Conservation (phyloP, 1,140 invertebrate species). For the Trichonephila clavata region DNA sequence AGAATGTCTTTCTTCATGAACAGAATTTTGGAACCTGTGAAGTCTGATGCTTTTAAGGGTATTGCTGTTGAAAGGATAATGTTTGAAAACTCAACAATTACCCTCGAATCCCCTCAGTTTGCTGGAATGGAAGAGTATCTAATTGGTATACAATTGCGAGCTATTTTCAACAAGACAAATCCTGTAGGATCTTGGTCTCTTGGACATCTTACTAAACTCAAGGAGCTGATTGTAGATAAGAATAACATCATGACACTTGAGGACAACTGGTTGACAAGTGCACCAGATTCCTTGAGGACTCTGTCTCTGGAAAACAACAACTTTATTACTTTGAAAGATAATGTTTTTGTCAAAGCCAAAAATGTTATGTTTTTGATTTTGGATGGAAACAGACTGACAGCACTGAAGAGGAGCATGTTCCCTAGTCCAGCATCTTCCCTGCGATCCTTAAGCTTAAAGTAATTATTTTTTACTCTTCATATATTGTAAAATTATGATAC, state of each 20-base stretch:
- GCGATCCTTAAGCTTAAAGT: slow-evolving; percentile 65
- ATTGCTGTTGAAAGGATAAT: slow-evolving; percentile 41
- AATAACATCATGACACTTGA: slow-evolving; percentile 58
- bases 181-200: slow-evolving; percentile 58
- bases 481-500: too few relatives aligned
- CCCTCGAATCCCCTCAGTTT: slow-evolving; percentile 55
- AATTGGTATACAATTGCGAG: slow-evolving; percentile 30
- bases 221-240: slow-evolving; percentile 47
- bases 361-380: slow-evolving; percentile 46
- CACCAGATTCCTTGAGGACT: slow-evolving; percentile 12
- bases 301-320: slow-evolving; percentile 54
- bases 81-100: slow-evolving; percentile 70
- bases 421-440: slow-evolving; percentile 36
- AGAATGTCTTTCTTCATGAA: slow-evolving; percentile 74
- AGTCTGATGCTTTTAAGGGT: slow-evolving; percentile 60
- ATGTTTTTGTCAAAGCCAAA: slow-evolving; percentile 58
- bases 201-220: slow-evolving; percentile 62
- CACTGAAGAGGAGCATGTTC: slow-evolving; percentile 50
- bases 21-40: slow-evolving; percentile 59
- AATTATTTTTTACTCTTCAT: neutral
- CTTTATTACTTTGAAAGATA: slow-evolving; percentile 50
- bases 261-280: slow-evolving; percentile 54
- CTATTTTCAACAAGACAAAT: slow-evolving; percentile 65
- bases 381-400: slow-evolving; percentile 54
- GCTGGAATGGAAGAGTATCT: slow-evolving; percentile 46